Percentiles rank a stretch among this genome's conserved stretches.
phyloP scores from a whole-genome alignment of 2,797 vertebrate genomes.

The Manis crassicaudata region DNA sequence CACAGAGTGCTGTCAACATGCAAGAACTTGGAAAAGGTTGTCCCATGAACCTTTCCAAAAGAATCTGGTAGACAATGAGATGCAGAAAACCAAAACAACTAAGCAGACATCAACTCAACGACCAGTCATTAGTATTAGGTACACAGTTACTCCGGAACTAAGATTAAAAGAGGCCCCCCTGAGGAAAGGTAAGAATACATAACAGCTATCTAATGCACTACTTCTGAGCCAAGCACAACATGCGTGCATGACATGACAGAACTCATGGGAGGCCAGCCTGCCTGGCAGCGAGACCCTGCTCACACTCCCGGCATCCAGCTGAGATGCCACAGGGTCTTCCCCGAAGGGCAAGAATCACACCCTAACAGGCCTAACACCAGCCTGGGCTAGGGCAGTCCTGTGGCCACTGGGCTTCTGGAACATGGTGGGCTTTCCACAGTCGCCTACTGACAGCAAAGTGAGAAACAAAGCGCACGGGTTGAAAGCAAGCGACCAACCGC shows the following conservation, averaged over 20 bases:
- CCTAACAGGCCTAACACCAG: neutral
- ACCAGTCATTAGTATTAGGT: fast-evolving
- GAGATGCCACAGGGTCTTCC: neutral
- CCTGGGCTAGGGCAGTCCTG: neutral
- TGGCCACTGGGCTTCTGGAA: neutral
- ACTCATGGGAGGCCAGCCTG: fast-evolving
- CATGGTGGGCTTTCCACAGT: neutral
- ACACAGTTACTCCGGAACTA: fast-evolving
- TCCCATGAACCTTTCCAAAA: neutral
- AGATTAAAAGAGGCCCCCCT: too few species aligned
- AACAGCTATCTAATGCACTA: fast-evolving
- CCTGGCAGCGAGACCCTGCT: fast-evolving
- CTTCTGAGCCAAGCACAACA: neutral
- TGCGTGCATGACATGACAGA: fast-evolving
- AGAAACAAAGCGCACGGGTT: neutral
- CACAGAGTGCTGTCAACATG: neutral
- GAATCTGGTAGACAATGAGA: neutral
- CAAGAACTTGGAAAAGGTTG: neutral
- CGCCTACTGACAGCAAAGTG: neutral
- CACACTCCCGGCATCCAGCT: neutral
- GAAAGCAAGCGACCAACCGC: neutral
- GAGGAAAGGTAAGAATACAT: fast-evolving
- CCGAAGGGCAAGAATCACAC: neutral
- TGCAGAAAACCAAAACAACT: neutral
- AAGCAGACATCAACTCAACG: neutral